phyloP scores from a whole-genome alignment of 2,113 vertebrate species.

The Delphinus delphis region DNA sequence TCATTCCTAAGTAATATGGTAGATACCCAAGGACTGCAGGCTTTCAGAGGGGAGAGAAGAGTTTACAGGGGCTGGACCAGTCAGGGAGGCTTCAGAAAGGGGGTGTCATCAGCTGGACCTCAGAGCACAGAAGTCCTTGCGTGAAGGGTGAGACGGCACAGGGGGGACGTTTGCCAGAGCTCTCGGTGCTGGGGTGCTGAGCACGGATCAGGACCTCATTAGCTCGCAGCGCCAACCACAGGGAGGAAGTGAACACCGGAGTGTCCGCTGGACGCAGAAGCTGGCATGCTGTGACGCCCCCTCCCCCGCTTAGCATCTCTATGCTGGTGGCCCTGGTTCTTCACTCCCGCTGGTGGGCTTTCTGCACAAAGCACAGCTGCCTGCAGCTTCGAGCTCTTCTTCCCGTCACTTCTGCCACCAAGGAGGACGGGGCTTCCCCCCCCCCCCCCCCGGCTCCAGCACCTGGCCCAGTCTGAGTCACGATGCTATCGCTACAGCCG shows the following conservation, averaged over 20 bases:
- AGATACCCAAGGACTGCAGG: neutral
- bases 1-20: neutral
- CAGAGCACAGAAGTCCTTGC: neutral
- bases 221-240: fast-evolving
- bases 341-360: neutral
- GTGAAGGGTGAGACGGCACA: neutral
- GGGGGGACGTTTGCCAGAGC: neutral
- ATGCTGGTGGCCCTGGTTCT: neutral
- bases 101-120: fast-evolving
- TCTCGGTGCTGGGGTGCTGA: neutral
- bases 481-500: neutral
- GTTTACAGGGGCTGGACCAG: neutral
- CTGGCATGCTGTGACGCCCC: fast-evolving
- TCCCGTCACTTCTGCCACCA: neutral
- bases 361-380: neutral
- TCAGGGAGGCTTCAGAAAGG: neutral
- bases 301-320: fast-evolving
- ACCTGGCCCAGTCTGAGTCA: neutral
- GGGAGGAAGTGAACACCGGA: too few species aligned
- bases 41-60: neutral
- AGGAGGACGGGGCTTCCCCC: neutral
- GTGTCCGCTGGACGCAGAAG: neutral
- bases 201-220: neutral
- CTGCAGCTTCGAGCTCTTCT: neutral
- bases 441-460: fast-evolving